Evolutionary conservation across 1,140 invertebrate species (phyloP), one percentile per base, ranked within the genome.

Genomic region (Drosophila sucinea): DNA sequence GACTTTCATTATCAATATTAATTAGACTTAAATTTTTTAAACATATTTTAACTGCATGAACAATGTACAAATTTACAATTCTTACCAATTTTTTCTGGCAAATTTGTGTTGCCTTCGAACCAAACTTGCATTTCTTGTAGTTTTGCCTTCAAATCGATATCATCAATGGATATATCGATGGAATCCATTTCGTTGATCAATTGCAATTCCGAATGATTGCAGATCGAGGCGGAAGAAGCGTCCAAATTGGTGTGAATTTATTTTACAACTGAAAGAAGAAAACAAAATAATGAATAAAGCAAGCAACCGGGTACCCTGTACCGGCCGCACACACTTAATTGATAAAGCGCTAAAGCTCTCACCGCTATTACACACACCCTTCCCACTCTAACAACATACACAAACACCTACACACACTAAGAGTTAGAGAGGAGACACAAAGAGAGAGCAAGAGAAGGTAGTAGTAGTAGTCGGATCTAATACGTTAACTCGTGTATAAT

Each of bases 11-110:
- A 51, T 51, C 44, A 51, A 51, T 51, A 51, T 6, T 25, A 25
- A 47, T 47, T 47, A 5, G n/a, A 2, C 17, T 47, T 6, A 6
- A 47, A 6, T 47, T 51, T 51, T 51, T 38, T 38, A 0, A 10
- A n/a, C 10, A 38, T 35, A 35, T 7, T 0, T 38, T 11, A 1
- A 33, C 2, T 7, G 8, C 8, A 33, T 33, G 32, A 5, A 33
- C 3, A 17, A 33, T 33, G 32, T 33, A 38, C 11, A 11, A 11
- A 10, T 38, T 38, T 38, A 8, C 35, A 57, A 10, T 4, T n/a
- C 73, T 90, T 77, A 91, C 90, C 78, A 27, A 91, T 85, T 64
- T 91, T 81, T 44, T 82, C 72, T 10, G 90, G 90, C 41, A 91
- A 67, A 63, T 80, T 85, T 23, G 81, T 67, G 62, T 90, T 87